Conservation (phyloP, 2,797 vertebrate species). For the Enteromius paludinosus region DNA sequence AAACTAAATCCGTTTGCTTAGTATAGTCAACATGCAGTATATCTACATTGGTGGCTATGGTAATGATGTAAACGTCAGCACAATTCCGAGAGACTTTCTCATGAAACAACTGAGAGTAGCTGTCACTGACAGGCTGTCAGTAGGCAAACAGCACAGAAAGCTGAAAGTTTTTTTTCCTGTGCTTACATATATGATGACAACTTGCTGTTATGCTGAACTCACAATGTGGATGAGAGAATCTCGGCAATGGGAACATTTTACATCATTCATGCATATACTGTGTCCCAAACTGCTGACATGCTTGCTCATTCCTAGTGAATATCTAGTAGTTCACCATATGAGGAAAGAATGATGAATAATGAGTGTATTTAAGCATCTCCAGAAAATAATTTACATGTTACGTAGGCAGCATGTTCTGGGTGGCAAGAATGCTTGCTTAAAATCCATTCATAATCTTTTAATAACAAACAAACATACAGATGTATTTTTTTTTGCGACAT, state of each 20-base stretch:
- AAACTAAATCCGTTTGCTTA: neutral
- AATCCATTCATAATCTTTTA: neutral
- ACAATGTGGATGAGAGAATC: neutral
- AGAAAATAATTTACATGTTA: neutral
- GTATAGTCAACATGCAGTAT: conserved; percentile 4
- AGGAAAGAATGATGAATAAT: neutral
- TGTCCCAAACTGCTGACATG: neutral
- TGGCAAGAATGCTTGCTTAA: neutral
- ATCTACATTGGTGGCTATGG: conserved; percentile 17
- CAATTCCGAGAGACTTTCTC: conserved; percentile 13
- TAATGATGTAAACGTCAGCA: conserved; percentile 23
- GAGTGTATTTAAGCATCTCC: neutral
- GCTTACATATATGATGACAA: conserved; percentile 17
- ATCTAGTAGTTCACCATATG: neutral
- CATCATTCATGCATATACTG: neutral
- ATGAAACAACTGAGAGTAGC: conserved; percentile 13
- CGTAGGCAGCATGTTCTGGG: neutral
- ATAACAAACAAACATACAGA: neutral
- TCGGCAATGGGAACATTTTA: conserved; percentile 9
- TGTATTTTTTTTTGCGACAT: neutral
- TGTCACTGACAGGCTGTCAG: conserved; percentile 30
- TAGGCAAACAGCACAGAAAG: conserved; percentile 3
- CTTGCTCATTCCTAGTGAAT: neutral
- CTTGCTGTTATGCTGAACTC: conserved; percentile 6
- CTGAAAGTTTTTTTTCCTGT: conserved; percentile 15